phyloP scores from a whole-genome alignment of 2,888 invertebrate species.

The Lepidocyrtinus sp. region DNA sequence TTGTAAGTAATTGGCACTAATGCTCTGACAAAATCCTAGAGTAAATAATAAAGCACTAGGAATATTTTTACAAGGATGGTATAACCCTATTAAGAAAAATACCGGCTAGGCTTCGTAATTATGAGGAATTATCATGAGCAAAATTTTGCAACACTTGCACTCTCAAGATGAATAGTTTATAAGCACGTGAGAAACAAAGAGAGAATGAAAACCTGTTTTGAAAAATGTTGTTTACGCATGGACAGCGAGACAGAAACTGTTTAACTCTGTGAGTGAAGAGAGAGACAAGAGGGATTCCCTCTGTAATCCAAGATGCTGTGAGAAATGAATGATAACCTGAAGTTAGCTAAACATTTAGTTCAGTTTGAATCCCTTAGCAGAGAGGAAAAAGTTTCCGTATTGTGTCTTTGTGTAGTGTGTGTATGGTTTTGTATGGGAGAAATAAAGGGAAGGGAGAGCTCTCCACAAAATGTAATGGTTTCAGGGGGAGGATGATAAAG shows the following conservation, averaged over 20 bases:
- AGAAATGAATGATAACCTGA: slow-evolving; percentile 36
- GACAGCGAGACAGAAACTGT: slow-evolving; percentile 5
- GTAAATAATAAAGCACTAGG: slow-evolving; percentile 6
- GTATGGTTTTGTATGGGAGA: too few relatives aligned
- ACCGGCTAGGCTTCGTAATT: background rate
- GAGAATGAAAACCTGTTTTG: background rate
- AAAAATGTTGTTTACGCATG: background rate
- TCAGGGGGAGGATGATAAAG: too few relatives aligned
- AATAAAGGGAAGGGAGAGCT: too few relatives aligned
- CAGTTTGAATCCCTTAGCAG: too few relatives aligned
- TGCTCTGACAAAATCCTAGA: slow-evolving; percentile 34
- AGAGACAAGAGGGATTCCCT: slow-evolving; percentile 12
- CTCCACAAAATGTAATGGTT: too few relatives aligned
- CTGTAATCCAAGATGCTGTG: slow-evolving; percentile 38
- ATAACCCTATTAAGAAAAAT: background rate
- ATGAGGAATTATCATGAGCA: slow-evolving; percentile 13
- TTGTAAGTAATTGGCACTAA: slow-evolving; percentile 44
- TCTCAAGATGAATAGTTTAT: too few relatives aligned
- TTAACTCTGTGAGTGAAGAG: background rate
- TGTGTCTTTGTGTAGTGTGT: too few relatives aligned
- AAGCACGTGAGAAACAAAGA: too few relatives aligned
- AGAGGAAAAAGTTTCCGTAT: too few relatives aligned
- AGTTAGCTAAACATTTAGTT: slow-evolving; percentile 24
- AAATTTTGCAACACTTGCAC: background rate
- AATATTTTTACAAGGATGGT: background rate